Percentiles rank a stretch among this genome's conserved stretches.
These are phyloP conservation scores for Heterocephalus glaber DNA, from an alignment of 2,113 vertebrate species.

Conservation along the genomic window DNA sequence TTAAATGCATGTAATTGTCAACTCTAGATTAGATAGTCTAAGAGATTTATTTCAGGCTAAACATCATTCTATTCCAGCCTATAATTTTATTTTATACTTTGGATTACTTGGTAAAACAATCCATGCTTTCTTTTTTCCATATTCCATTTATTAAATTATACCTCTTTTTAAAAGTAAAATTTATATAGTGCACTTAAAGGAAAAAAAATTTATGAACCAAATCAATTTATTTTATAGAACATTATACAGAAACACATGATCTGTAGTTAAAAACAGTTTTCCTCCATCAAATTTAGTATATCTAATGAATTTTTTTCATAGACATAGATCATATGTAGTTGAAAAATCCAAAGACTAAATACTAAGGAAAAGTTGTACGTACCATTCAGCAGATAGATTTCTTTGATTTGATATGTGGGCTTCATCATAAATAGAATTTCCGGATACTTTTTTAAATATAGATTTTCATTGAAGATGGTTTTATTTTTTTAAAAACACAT, in stretches of 20 bases:
- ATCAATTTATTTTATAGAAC: conserved; percentile 42
- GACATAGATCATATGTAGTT: neutral
- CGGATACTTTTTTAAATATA: neutral
- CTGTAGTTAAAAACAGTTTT: conserved; percentile 1
- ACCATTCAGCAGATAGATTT: neutral
- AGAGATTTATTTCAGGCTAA: conserved; percentile 53
- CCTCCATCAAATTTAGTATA: conserved; percentile 42
- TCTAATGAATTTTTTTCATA: conserved; percentile 40
- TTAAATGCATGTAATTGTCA: conserved; percentile 28
- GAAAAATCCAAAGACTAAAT: conserved; percentile 3
- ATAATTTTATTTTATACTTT: conserved; percentile 54
- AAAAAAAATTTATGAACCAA: conserved; percentile 50
- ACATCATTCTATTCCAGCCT: conserved; percentile 2
- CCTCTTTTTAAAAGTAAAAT: conserved; percentile 56
- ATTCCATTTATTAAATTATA: conserved; percentile 53
- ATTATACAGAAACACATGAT: conserved; percentile 40
- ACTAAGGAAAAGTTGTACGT: neutral
- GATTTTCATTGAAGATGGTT: conserved; percentile 9
- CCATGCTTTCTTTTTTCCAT: neutral
- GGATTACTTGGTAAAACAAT: neutral
- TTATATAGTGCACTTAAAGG: conserved; percentile 52
- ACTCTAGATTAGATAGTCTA: conserved; percentile 15
- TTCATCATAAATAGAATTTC: conserved; percentile 22
- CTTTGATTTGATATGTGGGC: conserved; percentile 15
- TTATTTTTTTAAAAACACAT: neutral